Evolutionary conservation across 1,140 invertebrate species (phyloP).

Genomic region (Apis dorsata): DNA sequence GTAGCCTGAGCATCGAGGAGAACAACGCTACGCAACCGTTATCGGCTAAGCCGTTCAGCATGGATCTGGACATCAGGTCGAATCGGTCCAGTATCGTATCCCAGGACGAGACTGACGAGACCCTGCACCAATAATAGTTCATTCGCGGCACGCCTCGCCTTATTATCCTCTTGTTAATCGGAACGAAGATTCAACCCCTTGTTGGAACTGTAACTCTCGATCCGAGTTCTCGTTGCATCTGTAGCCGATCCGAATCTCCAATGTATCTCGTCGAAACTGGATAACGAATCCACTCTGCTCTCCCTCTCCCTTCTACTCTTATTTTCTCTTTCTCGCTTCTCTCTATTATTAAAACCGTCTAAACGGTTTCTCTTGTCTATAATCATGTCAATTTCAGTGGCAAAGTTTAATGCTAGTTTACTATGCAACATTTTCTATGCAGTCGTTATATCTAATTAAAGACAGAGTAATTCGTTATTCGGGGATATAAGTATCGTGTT

Average conservation of each 20-base stretch:
- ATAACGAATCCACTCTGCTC: not conserved
- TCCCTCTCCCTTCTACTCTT: not conserved
- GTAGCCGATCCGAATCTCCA: not conserved
- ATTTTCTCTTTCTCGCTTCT: not conserved
- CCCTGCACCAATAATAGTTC: constrained; percentile 57
- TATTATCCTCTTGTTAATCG: constrained; percentile 9
- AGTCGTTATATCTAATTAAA: not conserved
- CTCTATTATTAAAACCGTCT: too few species aligned
- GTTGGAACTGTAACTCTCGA: constrained; percentile 20
- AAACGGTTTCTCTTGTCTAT: not conserved
- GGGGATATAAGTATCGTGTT: not conserved
- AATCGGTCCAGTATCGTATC: constrained; percentile 81
- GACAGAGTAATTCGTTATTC: constrained; percentile 21
- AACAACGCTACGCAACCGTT: constrained; percentile 63
- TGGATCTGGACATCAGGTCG: constrained; percentile 81
- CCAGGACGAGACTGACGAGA: constrained; percentile 78
- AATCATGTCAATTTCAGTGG: not conserved
- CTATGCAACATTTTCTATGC: not conserved
- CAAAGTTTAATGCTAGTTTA: not conserved
- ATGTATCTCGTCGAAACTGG: not conserved
- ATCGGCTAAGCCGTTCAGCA: constrained; percentile 78
- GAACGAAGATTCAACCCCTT: not conserved
- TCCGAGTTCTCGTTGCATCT: not conserved
- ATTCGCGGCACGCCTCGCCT: constrained; percentile 44
- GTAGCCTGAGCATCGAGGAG: constrained; percentile 73